Conservation (phyloP, 2,113 vertebrate species). For the Serilophus lunatus region DNA sequence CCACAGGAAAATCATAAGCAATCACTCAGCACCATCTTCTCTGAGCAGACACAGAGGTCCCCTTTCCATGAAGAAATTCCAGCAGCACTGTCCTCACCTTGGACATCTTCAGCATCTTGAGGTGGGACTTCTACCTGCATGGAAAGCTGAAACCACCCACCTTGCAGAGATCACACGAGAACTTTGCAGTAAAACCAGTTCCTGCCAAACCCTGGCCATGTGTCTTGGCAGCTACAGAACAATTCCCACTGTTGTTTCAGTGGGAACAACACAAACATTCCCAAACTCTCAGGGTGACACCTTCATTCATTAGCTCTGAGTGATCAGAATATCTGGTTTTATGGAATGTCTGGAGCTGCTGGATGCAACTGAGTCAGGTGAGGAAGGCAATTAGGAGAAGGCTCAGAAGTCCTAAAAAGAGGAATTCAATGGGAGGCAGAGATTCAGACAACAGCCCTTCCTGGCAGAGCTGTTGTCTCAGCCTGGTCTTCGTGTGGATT, state of each 20-base stretch:
- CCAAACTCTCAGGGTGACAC: neutral
- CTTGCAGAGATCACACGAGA: neutral
- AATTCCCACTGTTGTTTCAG: rapidly evolving
- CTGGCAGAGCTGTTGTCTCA: neutral
- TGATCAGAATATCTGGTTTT: neutral
- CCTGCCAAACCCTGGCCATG: neutral
- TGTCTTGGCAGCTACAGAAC: neutral
- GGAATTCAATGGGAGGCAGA: neutral
- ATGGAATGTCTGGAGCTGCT: neutral
- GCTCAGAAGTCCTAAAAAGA: neutral
- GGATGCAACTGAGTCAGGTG: neutral
- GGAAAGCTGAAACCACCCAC: neutral
- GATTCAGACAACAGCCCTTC: neutral
- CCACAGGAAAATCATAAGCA: neutral
- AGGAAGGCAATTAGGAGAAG: neutral
- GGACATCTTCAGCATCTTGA: neutral
- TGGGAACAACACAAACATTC: neutral
- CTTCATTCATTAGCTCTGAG: neutral
- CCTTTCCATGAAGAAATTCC: neutral
- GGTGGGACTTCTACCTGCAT: neutral
- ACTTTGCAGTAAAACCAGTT: neutral
- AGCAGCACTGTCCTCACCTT: neutral
- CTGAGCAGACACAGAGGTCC: rapidly evolving
- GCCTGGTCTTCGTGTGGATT: neutral
- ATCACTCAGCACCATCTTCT: neutral